A percentile compares a stretch with the other conserved stretches of the same genome.
These are phyloP conservation scores for Phylloscopus trochilus DNA, from an alignment of 2,113 vertebrate species.

Conservation along the genomic window DNA sequence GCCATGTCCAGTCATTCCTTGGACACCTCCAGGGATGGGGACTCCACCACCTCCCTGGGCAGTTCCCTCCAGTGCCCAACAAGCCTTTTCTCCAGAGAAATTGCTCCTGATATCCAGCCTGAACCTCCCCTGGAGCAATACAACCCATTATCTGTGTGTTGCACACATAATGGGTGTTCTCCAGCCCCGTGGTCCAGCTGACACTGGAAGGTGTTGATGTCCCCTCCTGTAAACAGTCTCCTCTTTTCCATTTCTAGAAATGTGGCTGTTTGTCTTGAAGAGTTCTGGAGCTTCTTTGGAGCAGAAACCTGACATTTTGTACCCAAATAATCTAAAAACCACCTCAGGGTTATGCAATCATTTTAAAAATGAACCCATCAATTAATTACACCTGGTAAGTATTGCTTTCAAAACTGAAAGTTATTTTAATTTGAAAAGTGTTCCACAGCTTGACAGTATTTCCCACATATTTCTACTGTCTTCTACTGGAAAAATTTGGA, in stretches of 20 bases:
- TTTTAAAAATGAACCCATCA: neutral
- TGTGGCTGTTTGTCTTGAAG: neutral
- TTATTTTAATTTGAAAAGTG: neutral
- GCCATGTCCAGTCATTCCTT: accelerated
- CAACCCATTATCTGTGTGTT: accelerated
- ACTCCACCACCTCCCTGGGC: neutral
- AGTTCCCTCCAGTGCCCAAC: neutral
- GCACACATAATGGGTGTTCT: neutral
- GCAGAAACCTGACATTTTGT: neutral
- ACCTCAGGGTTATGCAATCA: neutral
- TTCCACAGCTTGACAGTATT: neutral
- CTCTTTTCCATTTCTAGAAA: neutral
- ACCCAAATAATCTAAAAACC: neutral
- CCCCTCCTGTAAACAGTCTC: neutral
- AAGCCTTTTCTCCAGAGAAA: neutral
- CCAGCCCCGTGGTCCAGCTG: neutral
- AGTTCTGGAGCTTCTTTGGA: neutral
- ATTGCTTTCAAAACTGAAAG: neutral
- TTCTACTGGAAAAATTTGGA: neutral
- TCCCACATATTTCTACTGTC: neutral
- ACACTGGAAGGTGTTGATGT: neutral
- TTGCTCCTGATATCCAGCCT: neutral
- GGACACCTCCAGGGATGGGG: neutral
- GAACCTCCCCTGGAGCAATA: too few species aligned
- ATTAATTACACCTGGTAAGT: neutral